Evolutionary conservation across 1,140 invertebrate species (phyloP).

Genomic region (Zophobas atratus): DNA sequence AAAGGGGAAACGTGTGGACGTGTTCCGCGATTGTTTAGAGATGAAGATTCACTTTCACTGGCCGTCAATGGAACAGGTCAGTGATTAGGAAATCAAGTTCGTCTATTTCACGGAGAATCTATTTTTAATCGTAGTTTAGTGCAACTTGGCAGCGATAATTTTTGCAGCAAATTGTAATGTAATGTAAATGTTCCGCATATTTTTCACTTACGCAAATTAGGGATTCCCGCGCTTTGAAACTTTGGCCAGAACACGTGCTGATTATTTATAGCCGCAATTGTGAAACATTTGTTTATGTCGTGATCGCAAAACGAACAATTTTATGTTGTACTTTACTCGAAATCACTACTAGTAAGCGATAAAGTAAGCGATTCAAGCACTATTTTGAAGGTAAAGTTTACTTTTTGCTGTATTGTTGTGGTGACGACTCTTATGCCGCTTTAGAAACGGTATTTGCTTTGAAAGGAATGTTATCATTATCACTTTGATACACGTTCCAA

Average conservation of each 20-base stretch:
- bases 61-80: too few species aligned
- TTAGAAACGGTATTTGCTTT: slow-evolving; percentile 6
- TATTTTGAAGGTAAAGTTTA: neutral
- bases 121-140: too few species aligned
- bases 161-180: too few species aligned
- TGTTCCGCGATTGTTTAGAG: too few species aligned
- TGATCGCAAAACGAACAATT: slow-evolving; percentile 3
- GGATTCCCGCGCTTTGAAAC: slow-evolving; percentile 22
- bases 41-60: too few species aligned
- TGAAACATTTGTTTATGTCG: slow-evolving; percentile 14
- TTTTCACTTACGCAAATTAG: slow-evolving; percentile 9
- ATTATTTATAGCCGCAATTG: neutral
- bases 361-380: neutral
- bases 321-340: slow-evolving; percentile 8
- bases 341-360: neutral
- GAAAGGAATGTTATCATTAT: slow-evolving; percentile 8
- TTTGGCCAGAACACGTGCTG: slow-evolving; percentile 19
- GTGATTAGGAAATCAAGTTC: too few species aligned
- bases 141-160: too few species aligned
- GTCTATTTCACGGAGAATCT: too few species aligned
- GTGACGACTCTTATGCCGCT: neutral
- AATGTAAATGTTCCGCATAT: neutral
- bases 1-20: too few species aligned
- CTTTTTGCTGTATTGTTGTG: slow-evolving; percentile 1
- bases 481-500: neutral